Evolutionary conservation across 2,797 vertebrate genomes (phyloP).

Genomic region (Myotis vivesi): DNA sequence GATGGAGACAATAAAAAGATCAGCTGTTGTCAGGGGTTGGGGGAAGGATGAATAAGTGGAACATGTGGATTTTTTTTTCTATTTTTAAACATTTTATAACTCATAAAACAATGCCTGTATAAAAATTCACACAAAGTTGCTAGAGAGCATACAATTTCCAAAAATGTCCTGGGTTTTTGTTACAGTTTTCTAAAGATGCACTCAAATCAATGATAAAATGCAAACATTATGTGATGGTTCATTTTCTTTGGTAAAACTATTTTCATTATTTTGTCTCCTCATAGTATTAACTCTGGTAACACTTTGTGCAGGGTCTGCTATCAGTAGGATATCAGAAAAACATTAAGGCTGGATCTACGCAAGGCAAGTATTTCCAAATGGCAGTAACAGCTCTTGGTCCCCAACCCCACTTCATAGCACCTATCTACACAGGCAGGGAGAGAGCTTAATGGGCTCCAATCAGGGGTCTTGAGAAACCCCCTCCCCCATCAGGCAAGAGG

Average conservation of each 20-base stretch:
- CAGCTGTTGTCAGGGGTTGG: neutral
- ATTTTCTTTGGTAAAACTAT: constrained; percentile 85
- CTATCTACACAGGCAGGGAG: neutral
- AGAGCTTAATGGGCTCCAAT: neutral
- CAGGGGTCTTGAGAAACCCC: neutral
- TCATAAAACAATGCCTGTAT: constrained; percentile 81
- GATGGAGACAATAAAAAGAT: neutral
- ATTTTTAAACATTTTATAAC: constrained; percentile 79
- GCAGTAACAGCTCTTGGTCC: neutral
- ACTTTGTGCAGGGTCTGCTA: constrained; percentile 80
- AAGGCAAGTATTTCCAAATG: constrained; percentile 37
- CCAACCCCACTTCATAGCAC: neutral
- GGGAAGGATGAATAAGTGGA: neutral
- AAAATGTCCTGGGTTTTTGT: constrained; percentile 70
- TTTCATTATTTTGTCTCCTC: constrained; percentile 74
- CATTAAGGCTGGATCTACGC: constrained; percentile 76
- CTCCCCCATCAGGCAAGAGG: neutral
- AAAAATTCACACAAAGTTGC: constrained; percentile 80
- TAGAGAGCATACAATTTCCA: constrained; percentile 81
- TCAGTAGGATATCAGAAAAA: constrained; percentile 78
- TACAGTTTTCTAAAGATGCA: constrained; percentile 68
- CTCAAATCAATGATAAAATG: constrained; percentile 78
- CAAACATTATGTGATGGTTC: constrained; percentile 75
- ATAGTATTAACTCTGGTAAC: constrained; percentile 78
- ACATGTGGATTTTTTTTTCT: neutral